Evolutionary conservation across 2,888 invertebrate species (phyloP), one percentile per base, ranked within the genome.

Genomic region (Lepidochrysops patricia): DNA sequence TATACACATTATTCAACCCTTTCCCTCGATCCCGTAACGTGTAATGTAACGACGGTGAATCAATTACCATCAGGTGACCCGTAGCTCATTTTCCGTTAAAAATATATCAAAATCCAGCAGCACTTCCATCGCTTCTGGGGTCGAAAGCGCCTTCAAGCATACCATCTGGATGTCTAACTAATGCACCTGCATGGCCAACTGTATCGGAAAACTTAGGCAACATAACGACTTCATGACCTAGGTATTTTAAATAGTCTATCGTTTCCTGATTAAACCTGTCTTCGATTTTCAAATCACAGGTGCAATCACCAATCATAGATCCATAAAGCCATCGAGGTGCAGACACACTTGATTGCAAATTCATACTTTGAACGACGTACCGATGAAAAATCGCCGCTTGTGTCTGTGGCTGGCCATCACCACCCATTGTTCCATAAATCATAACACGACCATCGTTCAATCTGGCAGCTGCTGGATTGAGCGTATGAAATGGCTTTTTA

Each of bases 311-410:
- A 60, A 64, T 19, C 23, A 69, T 65, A 1, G 75, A 67, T 1
- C 86, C 88, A 62, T 76, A 86, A 6, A 84, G 27, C 88, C 87
- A 88, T 60, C 88, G 77, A 1, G 88, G 84, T 19, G 72, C 69
- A 2, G 78, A 76, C 4, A 88, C 63, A 29, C 82, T 68, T 25
- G 67, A 64, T 65, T 87, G 86, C 54, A 88, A 73, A 9, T 72
- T 73, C 13, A 71, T 58, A 4, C 75, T 75, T 68, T 88, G 86
- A 7, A 87, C 72, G 1, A 76, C 84, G 57, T 88, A 86, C 70
- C 85, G 75, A 58, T 88, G 85, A 60, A 88, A 88, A n/a, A 88
- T 74, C 0, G 84, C 80, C 23, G 87, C 79, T 71, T 88, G 88
- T 2, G 80, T 84, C 68, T 88, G 88, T 4, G 85, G 70, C 61